Conservation (phyloP, 2,888 invertebrate species). For the Brachypterus glaber region DNA sequence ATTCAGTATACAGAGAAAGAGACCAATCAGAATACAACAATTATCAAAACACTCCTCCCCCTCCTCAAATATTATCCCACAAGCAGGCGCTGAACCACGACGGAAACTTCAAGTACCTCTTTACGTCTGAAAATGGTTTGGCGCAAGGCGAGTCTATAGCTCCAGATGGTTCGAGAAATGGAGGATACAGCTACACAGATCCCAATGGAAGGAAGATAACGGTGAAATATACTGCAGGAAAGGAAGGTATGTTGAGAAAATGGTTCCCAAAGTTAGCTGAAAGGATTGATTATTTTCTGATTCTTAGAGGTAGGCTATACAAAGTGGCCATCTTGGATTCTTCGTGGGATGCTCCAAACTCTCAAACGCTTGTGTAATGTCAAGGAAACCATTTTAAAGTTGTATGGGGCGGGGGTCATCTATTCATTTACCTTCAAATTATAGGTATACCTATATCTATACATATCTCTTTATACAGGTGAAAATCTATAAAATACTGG, state of each 20-base stretch:
- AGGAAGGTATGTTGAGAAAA: constrained; percentile 31
- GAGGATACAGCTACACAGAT: constrained; percentile 42
- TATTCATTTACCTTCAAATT: too few species aligned
- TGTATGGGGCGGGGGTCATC: too few species aligned
- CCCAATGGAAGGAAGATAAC: constrained; percentile 56
- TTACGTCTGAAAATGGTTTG: constrained; percentile 59
- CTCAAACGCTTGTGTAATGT: too few species aligned
- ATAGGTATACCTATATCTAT: too few species aligned
- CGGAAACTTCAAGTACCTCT: constrained; percentile 58
- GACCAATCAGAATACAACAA: constrained; percentile 17
- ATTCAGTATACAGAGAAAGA: neutral
- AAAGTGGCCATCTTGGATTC: too few species aligned
- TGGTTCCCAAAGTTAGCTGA: too few species aligned
- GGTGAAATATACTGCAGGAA: constrained; percentile 46
- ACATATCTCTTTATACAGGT: too few species aligned
- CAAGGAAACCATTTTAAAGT: too few species aligned
- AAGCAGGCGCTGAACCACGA: constrained; percentile 56
- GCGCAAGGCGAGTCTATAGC: constrained; percentile 59
- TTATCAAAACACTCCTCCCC: constrained; percentile 32
- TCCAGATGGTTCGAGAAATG: constrained; percentile 57
- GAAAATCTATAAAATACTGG: too few species aligned
- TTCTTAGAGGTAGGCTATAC: too few species aligned
- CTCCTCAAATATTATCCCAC: constrained; percentile 50
- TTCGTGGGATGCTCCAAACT: too few species aligned
- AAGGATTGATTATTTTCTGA: too few species aligned